These are phyloP conservation scores for Barypeithes pellucidus DNA, from an alignment of 2,888 invertebrate genomes.

Conservation along the genomic window DNA sequence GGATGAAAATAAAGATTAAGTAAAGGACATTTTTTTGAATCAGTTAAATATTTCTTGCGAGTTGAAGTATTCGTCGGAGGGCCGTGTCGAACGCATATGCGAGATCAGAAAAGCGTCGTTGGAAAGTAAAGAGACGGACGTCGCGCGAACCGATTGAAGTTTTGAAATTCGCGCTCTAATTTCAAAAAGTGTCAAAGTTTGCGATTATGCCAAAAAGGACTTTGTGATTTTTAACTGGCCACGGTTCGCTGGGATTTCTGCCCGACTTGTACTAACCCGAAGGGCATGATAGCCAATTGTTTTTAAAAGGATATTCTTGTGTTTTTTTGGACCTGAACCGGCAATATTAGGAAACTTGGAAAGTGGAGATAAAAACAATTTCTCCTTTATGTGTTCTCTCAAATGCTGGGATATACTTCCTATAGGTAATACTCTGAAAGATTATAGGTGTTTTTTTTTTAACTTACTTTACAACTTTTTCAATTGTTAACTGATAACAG, in stretches of 20 bases:
- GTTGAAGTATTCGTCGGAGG: constrained; percentile 5
- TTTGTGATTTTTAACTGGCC: background rate
- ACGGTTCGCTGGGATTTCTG: background rate
- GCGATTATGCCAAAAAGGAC: background rate
- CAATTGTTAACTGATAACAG: background rate
- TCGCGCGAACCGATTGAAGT: constrained; percentile 31
- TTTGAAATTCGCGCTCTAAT: constrained; percentile 37
- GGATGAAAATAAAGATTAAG: constrained; percentile 35
- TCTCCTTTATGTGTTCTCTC: constrained; percentile 73
- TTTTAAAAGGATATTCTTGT: constrained; percentile 45
- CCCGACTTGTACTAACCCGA: background rate
- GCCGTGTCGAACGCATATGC: background rate
- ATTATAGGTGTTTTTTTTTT: constrained; percentile 4
- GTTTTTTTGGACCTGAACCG: constrained; percentile 58
- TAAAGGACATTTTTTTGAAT: constrained; percentile 26
- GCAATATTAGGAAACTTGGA: constrained; percentile 55
- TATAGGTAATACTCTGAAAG: constrained; percentile 72
- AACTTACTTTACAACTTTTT: background rate
- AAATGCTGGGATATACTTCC: constrained; percentile 81
- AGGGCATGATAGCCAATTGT: background rate
- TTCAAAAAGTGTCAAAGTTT: constrained; percentile 22
- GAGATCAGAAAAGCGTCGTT: constrained; percentile 9
- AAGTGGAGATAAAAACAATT: constrained; percentile 39
- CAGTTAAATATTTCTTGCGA: constrained; percentile 21
- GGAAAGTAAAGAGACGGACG: background rate